Percentiles rank a stretch among this genome's conserved stretches.
Conservation (phyloP, 1,140 invertebrate genomes). For the Gryon sp. region DNA sequence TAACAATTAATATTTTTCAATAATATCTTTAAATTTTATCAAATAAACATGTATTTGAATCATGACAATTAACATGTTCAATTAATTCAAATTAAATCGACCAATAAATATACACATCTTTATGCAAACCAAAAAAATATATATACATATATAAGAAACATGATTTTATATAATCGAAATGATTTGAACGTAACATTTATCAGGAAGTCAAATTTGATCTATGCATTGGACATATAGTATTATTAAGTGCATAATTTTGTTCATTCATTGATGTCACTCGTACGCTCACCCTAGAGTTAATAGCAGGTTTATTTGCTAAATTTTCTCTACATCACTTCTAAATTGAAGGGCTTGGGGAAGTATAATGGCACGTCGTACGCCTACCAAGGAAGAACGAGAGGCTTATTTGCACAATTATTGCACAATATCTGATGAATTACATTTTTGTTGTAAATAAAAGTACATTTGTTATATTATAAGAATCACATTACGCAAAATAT, state of each 20-base stretch:
- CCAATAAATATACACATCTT: no score
- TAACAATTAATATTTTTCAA: no score
- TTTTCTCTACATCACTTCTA: constrained; percentile 43
- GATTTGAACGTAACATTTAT: neutral
- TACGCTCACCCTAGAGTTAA: constrained; percentile 53
- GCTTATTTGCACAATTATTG: constrained; percentile 43
- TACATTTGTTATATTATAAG: no score
- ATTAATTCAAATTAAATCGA: no score
- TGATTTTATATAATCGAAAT: neutral
- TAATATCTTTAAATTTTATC: no score
- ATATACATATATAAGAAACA: no score
- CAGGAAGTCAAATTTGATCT: neutral
- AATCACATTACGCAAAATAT: constrained; percentile 13
- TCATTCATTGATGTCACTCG: constrained; percentile 54
- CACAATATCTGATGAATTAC: constrained; percentile 31
- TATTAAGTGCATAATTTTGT: constrained; percentile 43
- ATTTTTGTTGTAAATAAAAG: constrained; percentile 11
- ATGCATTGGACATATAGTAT: constrained; percentile 2
- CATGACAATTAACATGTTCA: no score
- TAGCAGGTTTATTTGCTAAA: constrained; percentile 56
- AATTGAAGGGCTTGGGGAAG: constrained; percentile 58
- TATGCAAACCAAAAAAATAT: constrained; percentile 5
- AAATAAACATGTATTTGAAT: no score
- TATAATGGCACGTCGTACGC: constrained; percentile 46
- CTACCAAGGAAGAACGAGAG: constrained; percentile 36